These are phyloP conservation scores for Narcine bancroftii DNA, from an alignment of 2,113 vertebrate species.

Conservation along the genomic window DNA sequence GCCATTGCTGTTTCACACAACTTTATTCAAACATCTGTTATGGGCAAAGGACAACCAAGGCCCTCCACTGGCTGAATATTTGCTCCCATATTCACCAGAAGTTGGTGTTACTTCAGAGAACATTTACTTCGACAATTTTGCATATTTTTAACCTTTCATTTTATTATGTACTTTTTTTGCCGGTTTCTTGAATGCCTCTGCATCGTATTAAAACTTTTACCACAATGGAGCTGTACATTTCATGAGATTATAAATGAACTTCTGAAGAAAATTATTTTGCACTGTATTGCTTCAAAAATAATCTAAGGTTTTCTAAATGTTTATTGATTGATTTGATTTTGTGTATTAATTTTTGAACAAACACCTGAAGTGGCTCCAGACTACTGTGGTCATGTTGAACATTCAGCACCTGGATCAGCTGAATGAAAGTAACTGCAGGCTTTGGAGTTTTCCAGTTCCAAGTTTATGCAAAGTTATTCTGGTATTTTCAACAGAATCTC, in stretches of 20 bases:
- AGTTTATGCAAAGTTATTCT: background rate
- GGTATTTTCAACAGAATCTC: background rate
- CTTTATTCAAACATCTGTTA: no score
- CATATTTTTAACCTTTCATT: no score
- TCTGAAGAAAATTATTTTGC: background rate
- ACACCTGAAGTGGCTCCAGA: no score
- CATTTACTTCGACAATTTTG: no score
- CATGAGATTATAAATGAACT: background rate
- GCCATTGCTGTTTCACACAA: no score
- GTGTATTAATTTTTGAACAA: no score
- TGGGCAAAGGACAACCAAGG: no score
- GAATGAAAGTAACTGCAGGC: background rate
- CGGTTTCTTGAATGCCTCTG: background rate
- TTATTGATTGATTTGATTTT: no score
- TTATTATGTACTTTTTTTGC: no score
- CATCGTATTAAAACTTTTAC: background rate
- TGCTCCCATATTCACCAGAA: no score
- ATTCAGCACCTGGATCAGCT: background rate
- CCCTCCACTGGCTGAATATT: no score
- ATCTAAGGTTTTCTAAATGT: background rate
- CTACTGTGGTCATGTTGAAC: background rate
- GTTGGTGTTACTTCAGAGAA: no score
- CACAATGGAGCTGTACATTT: background rate
- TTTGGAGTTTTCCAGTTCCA: background rate
- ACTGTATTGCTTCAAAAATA: background rate